Conservation (phyloP, 1,140 invertebrate genomes). For the Megalonaias nervosa region DNA sequence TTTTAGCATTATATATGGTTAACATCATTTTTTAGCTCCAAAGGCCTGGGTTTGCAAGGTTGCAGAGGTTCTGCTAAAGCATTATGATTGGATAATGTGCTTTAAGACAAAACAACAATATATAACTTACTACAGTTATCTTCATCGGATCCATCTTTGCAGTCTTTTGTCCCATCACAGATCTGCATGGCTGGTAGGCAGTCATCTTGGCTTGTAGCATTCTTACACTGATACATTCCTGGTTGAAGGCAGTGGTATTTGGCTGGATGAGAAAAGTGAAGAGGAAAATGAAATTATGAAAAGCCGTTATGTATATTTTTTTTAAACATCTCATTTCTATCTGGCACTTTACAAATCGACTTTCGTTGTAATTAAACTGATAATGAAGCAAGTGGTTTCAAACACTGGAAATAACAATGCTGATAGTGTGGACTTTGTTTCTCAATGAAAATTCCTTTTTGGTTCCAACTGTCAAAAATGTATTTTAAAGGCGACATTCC, state of each 20-base stretch:
- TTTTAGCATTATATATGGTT: too few species aligned
- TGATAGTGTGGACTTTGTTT: too few species aligned
- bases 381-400: not conserved
- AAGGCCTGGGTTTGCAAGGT: too few species aligned
- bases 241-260: slow-evolving; percentile 78
- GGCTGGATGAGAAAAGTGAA: slow-evolving; percentile 33
- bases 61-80: not conserved
- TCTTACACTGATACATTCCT: slow-evolving; percentile 84
- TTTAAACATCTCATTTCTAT: not conserved
- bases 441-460: too few species aligned
- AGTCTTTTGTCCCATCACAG: slow-evolving; percentile 70
- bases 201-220: slow-evolving; percentile 33
- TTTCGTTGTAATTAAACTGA: not conserved
- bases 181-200: slow-evolving; percentile 93
- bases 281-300: not conserved
- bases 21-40: too few species aligned
- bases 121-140: slow-evolving; percentile 47
- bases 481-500: too few species aligned
- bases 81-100: not conserved
- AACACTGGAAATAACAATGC: not conserved
- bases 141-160: slow-evolving; percentile 74
- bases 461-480: too few species aligned
- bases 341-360: not conserved
- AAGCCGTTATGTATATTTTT: too few species aligned
- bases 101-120: slow-evolving; percentile 8